phyloP scores from a whole-genome alignment of 2,888 invertebrate genomes.

The Galerucella pusilla region DNA sequence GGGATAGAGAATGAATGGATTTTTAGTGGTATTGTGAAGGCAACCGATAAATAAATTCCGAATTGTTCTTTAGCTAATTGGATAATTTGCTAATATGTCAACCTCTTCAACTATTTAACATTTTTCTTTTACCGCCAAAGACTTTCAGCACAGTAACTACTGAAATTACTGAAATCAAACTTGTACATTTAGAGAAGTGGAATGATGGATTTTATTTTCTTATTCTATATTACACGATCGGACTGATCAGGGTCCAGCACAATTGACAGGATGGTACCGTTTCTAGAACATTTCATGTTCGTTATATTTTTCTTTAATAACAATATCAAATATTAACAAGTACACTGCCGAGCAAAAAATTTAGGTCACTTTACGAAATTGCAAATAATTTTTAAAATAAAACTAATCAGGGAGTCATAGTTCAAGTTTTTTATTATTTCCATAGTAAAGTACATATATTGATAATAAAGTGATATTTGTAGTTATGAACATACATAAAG shows the following conservation, averaged over 20 bases:
- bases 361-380: too few relatives aligned
- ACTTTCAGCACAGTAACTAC: constrained; percentile 27
- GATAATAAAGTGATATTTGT: too few relatives aligned
- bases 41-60: constrained; percentile 37
- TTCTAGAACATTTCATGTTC: background rate
- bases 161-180: constrained; percentile 35
- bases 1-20: constrained; percentile 27
- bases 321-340: too few relatives aligned
- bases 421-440: too few relatives aligned
- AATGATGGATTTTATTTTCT: constrained; percentile 32
- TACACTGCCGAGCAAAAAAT: too few relatives aligned
- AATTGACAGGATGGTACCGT: background rate
- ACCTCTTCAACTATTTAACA: constrained; percentile 33
- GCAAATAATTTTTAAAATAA: too few relatives aligned
- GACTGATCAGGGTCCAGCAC: background rate
- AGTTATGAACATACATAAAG: too few relatives aligned
- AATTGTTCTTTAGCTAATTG: constrained; percentile 37
- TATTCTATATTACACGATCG: constrained; percentile 13
- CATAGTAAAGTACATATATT: too few relatives aligned
- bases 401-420: too few relatives aligned
- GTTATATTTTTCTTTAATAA: too few relatives aligned
- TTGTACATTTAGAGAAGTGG: constrained; percentile 22
- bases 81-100: constrained; percentile 39
- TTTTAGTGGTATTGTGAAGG: constrained; percentile 24
- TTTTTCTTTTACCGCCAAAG: constrained; percentile 36